These are phyloP conservation scores for Diogma glabrata DNA, from an alignment of 2,888 invertebrate genomes.

Conservation along the genomic window DNA sequence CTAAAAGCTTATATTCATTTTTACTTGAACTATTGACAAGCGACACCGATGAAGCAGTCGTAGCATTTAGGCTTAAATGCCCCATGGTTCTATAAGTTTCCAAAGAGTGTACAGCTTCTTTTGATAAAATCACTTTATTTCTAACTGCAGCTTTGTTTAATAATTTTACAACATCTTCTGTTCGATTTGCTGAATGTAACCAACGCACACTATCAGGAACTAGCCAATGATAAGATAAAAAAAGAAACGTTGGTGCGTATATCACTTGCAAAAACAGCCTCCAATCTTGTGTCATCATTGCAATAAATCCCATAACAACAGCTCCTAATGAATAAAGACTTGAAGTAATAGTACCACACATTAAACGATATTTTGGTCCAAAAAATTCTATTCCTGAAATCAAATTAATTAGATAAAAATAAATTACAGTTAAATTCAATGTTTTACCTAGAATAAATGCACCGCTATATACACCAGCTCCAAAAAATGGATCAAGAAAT, in stretches of 20 bases:
- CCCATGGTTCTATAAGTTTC: background rate
- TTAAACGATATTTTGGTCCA: background rate
- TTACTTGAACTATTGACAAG: no score
- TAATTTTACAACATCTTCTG: background rate
- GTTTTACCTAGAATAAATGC: background rate
- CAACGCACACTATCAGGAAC: slow-evolving; percentile 46
- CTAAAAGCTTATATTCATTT: background rate
- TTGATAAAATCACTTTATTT: slow-evolving; percentile 25
- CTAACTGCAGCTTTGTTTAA: slow-evolving; percentile 21
- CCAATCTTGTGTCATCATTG: slow-evolving; percentile 43
- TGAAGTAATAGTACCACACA: background rate
- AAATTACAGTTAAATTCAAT: slow-evolving; percentile 25
- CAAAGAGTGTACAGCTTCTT: background rate
- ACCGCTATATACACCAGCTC: background rate
- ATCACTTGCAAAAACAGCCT: slow-evolving; percentile 22
- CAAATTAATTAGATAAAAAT: slow-evolving; percentile 40
- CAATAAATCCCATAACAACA: slow-evolving; percentile 45
- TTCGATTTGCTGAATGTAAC: background rate
- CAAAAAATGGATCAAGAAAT: background rate
- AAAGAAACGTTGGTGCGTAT: background rate
- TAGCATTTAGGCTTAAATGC: background rate
- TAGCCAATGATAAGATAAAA: slow-evolving; percentile 45
- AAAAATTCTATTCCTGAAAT: slow-evolving; percentile 32
- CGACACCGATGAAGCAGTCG: background rate
- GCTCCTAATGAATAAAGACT: background rate